Conservation (phyloP, 2,113 vertebrate species). For the Podilymbus podiceps region DNA sequence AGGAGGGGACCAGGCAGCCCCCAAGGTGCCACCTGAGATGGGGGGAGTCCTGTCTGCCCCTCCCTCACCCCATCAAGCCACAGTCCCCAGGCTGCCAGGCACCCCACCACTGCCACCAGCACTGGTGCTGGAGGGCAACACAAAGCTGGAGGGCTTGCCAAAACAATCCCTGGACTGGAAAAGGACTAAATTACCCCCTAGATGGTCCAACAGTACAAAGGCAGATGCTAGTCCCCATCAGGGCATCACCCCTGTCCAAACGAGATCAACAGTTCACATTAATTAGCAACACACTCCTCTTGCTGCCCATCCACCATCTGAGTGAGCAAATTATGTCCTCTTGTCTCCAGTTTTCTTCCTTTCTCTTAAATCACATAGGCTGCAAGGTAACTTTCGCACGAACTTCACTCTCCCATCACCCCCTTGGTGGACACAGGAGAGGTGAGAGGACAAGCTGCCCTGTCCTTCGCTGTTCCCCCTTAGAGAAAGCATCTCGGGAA, state of each 20-base stretch:
- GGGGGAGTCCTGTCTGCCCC: neutral
- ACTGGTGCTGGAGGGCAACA: neutral
- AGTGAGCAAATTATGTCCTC: neutral
- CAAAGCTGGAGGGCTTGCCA: neutral
- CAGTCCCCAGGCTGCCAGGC: neutral
- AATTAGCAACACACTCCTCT: neutral
- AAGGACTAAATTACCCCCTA: neutral
- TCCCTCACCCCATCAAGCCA: too few species aligned
- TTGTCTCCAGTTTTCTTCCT: neutral
- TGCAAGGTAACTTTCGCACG: rapidly evolving
- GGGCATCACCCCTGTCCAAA: neutral
- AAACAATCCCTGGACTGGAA: neutral
- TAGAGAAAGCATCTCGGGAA: neutral
- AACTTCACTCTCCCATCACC: neutral
- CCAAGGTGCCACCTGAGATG: neutral
- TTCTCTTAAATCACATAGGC: neutral
- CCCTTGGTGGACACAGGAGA: neutral
- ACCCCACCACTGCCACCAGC: neutral
- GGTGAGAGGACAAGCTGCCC: neutral
- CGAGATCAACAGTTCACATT: neutral
- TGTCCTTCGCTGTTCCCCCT: rapidly evolving
- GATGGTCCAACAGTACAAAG: neutral
- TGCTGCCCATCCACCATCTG: neutral
- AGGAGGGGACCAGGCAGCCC: neutral
- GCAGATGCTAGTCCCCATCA: neutral